Base-by-base conservation (phyloP, 2,888 invertebrate genomes). In the Leistus spinibarbis region DNA sequence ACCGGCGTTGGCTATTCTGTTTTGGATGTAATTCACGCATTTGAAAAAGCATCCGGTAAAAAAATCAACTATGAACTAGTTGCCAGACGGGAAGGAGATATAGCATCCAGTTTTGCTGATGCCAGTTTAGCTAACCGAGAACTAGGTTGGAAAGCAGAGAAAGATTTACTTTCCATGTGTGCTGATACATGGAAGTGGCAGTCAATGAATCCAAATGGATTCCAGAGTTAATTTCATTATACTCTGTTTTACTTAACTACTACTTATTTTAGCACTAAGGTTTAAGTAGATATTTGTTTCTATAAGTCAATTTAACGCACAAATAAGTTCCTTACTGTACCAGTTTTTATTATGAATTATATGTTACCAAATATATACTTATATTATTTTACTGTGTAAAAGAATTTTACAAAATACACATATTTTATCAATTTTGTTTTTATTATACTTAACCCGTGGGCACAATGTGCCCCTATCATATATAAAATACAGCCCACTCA, bases 131-230 rank as follows among this genome's bases (percentile, higher is more conserved):
- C 97, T 1, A 89, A 90, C 73, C 87, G 89, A 76, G 91, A 96
- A 80, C 87, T 98, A 0, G 89, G 90, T n/a, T 98, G 98, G 97
- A 88, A 89, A 23, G 93, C 96, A 17, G 88, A 88, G n/a, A 90
- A 90, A 82, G 89, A 90, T 76, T 86, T 97, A 3, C 86, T 90
- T 10, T 93, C 94, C 79, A 97, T 97, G 96, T 97, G 97, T 83
- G 85, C 83, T 9, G 96, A 96, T 82, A 90, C 94, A 0, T 97
- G 96, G 96, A 89, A 89, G 69, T 97, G 96, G 96, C 96, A 97
- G 85, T 90, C 90, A 68, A 86, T 87, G 69, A 94, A 97, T 86
- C 96, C 96, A 0, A 88, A 92, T 77, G 96, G 96, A 0, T 95
- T 86, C 76, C 79, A 81, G 64, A 71, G 24, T 60, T 70, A 70